Percentiles rank a stretch among this genome's conserved stretches.
Evolutionary conservation across 1,140 invertebrate genomes (phyloP).

Genomic region (Harpegnathos saltator): DNA sequence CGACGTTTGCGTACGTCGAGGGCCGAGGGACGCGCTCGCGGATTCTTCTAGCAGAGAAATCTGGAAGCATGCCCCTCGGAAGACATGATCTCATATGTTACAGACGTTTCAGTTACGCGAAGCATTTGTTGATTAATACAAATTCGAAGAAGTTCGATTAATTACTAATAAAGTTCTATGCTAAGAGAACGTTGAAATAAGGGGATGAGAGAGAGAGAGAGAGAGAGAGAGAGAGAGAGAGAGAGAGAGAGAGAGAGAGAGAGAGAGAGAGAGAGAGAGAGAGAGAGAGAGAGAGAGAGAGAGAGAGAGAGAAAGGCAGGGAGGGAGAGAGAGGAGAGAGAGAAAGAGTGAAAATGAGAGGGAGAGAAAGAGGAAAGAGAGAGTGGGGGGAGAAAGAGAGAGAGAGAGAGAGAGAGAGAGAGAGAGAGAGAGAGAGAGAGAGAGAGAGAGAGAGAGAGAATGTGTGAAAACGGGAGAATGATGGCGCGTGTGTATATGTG

Average conservation of each 20-base stretch:
- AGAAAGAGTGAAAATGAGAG: not conserved
- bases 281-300: conserved; percentile 42
- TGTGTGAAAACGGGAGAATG: no score
- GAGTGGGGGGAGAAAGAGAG: conserved; percentile 52
- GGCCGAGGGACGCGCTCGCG: conserved; percentile 47
- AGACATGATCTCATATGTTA: conserved; percentile 76
- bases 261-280: no score
- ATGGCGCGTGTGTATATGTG: no score
- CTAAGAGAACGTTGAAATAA: conserved; percentile 50
- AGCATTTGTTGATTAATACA: conserved; percentile 66
- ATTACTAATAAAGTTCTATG: conserved; percentile 47
- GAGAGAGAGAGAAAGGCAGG: no score
- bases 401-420: conserved; percentile 51
- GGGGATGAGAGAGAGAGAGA: conserved; percentile 44
- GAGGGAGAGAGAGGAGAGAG: not conserved
- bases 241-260: conserved; percentile 48
- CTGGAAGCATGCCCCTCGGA: conserved; percentile 61
- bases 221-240: conserved; percentile 52
- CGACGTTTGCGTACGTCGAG: conserved; percentile 24
- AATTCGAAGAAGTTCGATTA: conserved; percentile 56
- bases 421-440: conserved; percentile 46
- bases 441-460: conserved; percentile 52
- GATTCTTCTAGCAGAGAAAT: conserved; percentile 48
- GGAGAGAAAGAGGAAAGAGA: conserved; percentile 49
- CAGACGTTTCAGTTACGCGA: conserved; percentile 66